phyloP scores from a whole-genome alignment of 2,888 invertebrate genomes.

The Drosophila ustulata region DNA sequence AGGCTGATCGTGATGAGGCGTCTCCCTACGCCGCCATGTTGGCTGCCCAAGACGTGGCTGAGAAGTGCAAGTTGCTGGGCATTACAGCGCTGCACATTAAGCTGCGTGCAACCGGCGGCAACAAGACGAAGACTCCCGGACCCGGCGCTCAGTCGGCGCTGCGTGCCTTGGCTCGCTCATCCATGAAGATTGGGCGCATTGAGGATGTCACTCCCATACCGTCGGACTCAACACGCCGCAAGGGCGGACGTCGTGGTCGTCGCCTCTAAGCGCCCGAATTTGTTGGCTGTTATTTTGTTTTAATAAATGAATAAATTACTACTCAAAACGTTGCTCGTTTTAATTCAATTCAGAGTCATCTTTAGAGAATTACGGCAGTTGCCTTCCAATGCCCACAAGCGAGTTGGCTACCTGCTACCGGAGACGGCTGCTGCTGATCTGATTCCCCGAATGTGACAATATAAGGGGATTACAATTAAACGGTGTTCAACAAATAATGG shows the following conservation, averaged over 20 bases:
- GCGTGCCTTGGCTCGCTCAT: constrained; percentile 98
- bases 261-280: constrained; percentile 90
- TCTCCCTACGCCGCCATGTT: constrained; percentile 99
- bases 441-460: constrained; percentile 56
- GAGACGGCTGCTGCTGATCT: constrained; percentile 27
- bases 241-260: constrained; percentile 99
- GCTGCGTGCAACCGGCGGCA: constrained; percentile 98
- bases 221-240: constrained; percentile 99
- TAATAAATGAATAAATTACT: not conserved
- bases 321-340: not conserved
- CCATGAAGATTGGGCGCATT: constrained; percentile 99
- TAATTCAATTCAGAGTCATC: not conserved
- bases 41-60: constrained; percentile 99
- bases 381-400: not conserved
- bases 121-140: constrained; percentile 99
- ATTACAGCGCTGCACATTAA: constrained; percentile 99
- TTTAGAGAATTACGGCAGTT: not conserved
- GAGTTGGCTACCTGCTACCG: not conserved
- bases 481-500: constrained; percentile 28
- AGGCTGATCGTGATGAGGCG: constrained; percentile 99
- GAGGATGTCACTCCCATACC: constrained; percentile 99
- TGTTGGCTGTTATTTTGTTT: too few relatives aligned
- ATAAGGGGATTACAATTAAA: constrained; percentile 64
- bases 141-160: constrained; percentile 99
- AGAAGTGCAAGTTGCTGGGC: constrained; percentile 98